phyloP scores from a whole-genome alignment of 2,888 invertebrate genomes.

The Ormyrus nitidulus region DNA sequence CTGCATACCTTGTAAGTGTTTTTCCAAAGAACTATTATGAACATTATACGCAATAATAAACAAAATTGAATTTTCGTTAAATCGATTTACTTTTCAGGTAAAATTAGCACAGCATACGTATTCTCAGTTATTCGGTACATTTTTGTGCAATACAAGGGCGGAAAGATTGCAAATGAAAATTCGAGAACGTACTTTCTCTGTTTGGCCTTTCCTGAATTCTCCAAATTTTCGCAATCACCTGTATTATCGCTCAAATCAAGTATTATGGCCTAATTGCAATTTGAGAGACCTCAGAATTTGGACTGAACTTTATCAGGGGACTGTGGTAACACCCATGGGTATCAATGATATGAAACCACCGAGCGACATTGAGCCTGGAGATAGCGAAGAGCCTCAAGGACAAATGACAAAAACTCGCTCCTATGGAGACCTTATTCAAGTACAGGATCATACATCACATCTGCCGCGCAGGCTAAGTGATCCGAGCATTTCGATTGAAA shows the following conservation, averaged over 20 bases:
- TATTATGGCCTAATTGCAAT: constrained; percentile 91
- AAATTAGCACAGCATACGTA: constrained; percentile 97
- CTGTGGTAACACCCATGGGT: constrained; percentile 72
- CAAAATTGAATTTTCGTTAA: no score
- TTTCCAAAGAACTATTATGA: neutral
- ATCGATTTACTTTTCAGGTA: constrained; percentile 79
- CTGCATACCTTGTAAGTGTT: constrained; percentile 90
- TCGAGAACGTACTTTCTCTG: constrained; percentile 85
- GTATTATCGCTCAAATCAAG: constrained; percentile 80
- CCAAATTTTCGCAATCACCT: constrained; percentile 91
- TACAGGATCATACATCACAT: constrained; percentile 78
- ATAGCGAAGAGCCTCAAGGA: constrained; percentile 74
- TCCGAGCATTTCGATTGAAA: constrained; percentile 87
- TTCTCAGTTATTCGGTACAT: constrained; percentile 97
- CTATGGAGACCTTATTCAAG: constrained; percentile 87
- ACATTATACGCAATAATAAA: no score
- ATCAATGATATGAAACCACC: constrained; percentile 62
- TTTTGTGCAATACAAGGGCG: constrained; percentile 91
- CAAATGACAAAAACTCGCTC: constrained; percentile 90
- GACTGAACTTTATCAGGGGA: constrained; percentile 89
- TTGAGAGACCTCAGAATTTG: constrained; percentile 90
- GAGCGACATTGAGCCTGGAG: constrained; percentile 68
- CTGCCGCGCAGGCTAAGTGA: constrained; percentile 88
- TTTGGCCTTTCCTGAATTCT: constrained; percentile 91
- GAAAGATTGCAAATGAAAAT: constrained; percentile 83